phyloP scores from a whole-genome alignment of 2,113 vertebrate species.

The Tautogolabrus adspersus region DNA sequence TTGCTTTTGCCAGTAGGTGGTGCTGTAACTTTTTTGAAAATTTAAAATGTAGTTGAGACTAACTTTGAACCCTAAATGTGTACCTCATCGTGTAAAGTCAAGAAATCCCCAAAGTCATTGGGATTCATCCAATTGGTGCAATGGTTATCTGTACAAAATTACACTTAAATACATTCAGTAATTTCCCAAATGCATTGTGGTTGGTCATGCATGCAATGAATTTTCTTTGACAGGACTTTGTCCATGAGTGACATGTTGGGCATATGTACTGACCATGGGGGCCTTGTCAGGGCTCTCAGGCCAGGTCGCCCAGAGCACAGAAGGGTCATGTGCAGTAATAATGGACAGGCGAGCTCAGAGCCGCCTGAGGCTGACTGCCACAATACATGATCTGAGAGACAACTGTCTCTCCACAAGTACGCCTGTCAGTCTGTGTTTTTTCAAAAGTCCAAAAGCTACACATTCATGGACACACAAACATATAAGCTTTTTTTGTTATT shows the following conservation, averaged over 20 bases:
- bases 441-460: conserved; percentile 34
- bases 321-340: conserved; percentile 64
- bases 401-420: conserved; percentile 51
- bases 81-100: background rate
- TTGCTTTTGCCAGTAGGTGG: too few relatives aligned
- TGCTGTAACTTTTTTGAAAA: too few relatives aligned
- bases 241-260: conserved; percentile 65
- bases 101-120: background rate
- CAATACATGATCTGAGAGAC: conserved; percentile 47
- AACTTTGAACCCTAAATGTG: background rate
- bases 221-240: conserved; percentile 59
- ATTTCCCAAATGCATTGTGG: background rate
- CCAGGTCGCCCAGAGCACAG: conserved; percentile 40
- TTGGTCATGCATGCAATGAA: conserved; percentile 43
- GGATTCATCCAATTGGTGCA: background rate
- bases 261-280: conserved; percentile 48
- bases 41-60: too few relatives aligned
- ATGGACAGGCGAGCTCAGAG: conserved; percentile 41
- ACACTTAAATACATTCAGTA: too few relatives aligned
- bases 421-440: conserved; percentile 53
- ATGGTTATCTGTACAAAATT: background rate
- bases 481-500: background rate
- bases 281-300: conserved; percentile 40
- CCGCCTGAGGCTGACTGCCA: conserved; percentile 58
- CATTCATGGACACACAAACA: conserved; percentile 10